Evolutionary conservation across 1,140 invertebrate species (phyloP).

Genomic region (Achroia grisella): DNA sequence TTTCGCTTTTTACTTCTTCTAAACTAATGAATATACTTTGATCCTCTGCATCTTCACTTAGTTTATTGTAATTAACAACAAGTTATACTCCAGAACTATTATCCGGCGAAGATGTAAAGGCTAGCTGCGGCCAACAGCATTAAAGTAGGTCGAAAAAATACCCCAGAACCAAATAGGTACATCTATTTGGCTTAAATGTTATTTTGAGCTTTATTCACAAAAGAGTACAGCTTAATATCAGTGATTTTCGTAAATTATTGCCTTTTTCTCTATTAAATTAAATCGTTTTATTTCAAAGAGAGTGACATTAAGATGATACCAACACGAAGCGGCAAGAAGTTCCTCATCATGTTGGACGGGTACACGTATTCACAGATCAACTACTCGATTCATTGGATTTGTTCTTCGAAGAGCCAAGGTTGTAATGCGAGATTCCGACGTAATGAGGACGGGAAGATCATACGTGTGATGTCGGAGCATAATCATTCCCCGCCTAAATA

Average conservation of each 20-base stretch:
- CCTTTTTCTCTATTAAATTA: background rate
- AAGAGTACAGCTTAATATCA: no score
- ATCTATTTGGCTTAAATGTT: no score
- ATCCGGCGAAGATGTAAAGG: no score
- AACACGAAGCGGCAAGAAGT: constrained; percentile 22
- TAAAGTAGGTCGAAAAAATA: no score
- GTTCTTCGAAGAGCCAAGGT: constrained; percentile 16
- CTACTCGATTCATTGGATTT: constrained; percentile 16
- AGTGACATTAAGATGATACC: constrained; percentile 21
- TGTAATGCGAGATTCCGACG: constrained; percentile 10
- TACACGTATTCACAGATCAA: constrained; percentile 35
- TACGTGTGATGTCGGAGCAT: constrained; percentile 7
- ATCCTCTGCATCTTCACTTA: no score
- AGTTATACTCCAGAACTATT: no score
- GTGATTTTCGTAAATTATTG: background rate
- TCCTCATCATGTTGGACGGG: constrained; percentile 26
- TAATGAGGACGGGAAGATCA: constrained; percentile 4
- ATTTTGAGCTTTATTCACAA: no score
- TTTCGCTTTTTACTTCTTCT: no score
- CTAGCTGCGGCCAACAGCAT: no score
- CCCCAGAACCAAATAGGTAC: no score
- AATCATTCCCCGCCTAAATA: constrained; percentile 20
- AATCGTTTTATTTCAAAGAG: background rate
- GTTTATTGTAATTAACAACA: no score
- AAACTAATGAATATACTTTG: no score